Percentiles rank a stretch among this genome's conserved stretches.
These are phyloP conservation scores for Myocastor coypus DNA, from an alignment of 2,113 vertebrate genomes.

Conservation along the genomic window DNA sequence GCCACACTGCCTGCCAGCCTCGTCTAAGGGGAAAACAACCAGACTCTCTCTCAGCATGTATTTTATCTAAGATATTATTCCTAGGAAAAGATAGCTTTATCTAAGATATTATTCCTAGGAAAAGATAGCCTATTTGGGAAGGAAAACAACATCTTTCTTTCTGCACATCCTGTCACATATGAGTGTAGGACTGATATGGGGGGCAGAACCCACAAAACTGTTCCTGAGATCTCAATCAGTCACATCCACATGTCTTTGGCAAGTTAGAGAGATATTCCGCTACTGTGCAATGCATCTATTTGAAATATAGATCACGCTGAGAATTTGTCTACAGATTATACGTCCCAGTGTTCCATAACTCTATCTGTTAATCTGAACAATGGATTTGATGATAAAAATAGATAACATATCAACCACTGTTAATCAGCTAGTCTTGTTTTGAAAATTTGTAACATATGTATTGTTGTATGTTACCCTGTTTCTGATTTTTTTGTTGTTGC, in stretches of 20 bases:
- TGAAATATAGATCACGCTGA: not conserved
- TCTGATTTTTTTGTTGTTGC: no score
- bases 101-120: conserved; percentile 69
- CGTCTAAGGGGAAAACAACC: conserved; percentile 52
- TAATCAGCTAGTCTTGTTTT: no score
- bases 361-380: no score
- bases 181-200: not conserved
- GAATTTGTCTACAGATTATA: conserved; percentile 31
- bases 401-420: no score
- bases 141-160: conserved; percentile 51
- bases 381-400: no score
- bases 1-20: conserved; percentile 42
- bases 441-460: no score
- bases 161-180: not conserved
- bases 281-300: not conserved
- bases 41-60: conserved; percentile 37
- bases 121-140: conserved; percentile 61
- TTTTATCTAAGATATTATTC: conserved; percentile 67
- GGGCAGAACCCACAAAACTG: not conserved
- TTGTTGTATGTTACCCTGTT: no score
- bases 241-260: conserved; percentile 44
- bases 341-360: no score
- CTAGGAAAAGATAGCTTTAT: conserved; percentile 65
- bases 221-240: conserved; percentile 23
- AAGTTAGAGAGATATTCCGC: not conserved